phyloP scores from a whole-genome alignment of 2,113 vertebrate genomes.

The Sprattus sprattus region DNA sequence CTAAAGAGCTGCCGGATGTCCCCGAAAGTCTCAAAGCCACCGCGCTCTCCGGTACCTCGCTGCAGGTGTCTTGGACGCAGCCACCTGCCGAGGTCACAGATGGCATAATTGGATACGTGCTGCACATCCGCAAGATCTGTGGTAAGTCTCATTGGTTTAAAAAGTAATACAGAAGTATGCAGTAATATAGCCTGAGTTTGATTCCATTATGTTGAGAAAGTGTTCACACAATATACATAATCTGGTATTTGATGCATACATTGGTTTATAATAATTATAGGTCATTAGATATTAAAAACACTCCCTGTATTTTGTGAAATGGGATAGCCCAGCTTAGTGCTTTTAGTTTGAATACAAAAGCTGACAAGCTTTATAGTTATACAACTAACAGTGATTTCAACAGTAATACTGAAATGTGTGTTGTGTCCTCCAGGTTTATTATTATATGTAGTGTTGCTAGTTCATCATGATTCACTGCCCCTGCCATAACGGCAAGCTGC shows the following conservation, averaged over 20 bases:
- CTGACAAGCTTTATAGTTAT: neutral
- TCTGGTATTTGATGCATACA: neutral
- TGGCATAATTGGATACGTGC: constrained; percentile 69
- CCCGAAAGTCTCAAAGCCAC: constrained; percentile 56
- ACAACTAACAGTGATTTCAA: too few species aligned
- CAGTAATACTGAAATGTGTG: too few species aligned
- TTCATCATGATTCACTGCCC: neutral
- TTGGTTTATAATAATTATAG: neutral
- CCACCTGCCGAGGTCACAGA: constrained; percentile 50
- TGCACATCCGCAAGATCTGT: constrained; percentile 66
- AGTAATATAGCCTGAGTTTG: neutral
- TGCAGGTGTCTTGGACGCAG: constrained; percentile 66
- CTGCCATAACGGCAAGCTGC: too few species aligned
- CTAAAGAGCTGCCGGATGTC: constrained; percentile 58
- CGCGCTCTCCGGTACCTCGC: constrained; percentile 59
- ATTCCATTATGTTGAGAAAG: neutral
- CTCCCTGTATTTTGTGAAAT: neutral
- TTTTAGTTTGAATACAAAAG: neutral
- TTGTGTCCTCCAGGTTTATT: too few species aligned
- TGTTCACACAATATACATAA: neutral
- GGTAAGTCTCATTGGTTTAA: constrained; percentile 49
- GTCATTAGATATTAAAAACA: neutral
- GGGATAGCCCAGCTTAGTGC: neutral
- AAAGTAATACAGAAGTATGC: neutral
- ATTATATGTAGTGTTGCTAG: neutral